Evolutionary conservation across 2,113 vertebrate species (phyloP).

Genomic region (Cyanoramphus novaezelandiae): DNA sequence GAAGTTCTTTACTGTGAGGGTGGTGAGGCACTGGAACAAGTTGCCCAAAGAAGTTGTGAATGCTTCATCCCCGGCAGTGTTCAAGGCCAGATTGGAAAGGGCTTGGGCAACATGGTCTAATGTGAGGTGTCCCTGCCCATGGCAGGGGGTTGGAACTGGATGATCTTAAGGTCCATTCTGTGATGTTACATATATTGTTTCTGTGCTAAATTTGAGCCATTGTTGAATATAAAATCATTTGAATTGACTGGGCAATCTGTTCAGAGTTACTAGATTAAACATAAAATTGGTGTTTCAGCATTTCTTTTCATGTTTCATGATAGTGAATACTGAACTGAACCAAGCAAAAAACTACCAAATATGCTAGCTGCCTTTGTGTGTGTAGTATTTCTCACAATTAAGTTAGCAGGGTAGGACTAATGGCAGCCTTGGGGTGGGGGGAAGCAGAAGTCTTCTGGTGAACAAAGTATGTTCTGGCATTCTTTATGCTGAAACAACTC

Average conservation of each 20-base stretch:
- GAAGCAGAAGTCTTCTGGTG: background rate
- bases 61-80: background rate
- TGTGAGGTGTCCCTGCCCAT: background rate
- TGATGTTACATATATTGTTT: background rate
- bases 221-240: background rate
- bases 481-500: background rate
- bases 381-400: background rate
- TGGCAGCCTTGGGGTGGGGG: background rate
- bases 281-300: background rate
- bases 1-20: background rate
- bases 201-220: background rate
- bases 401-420: no score
- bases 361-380: no score
- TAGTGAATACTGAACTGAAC: background rate
- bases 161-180: background rate
- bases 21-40: background rate
- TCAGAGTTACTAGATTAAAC: background rate
- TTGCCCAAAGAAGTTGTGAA: background rate
- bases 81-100: background rate
- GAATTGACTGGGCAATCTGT: background rate
- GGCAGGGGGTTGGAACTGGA: background rate
- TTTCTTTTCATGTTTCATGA: background rate
- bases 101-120: background rate
- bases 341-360: background rate
- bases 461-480: background rate